Conservation (phyloP, 1,140 invertebrate genomes). For the Marisa cornuarietis region DNA sequence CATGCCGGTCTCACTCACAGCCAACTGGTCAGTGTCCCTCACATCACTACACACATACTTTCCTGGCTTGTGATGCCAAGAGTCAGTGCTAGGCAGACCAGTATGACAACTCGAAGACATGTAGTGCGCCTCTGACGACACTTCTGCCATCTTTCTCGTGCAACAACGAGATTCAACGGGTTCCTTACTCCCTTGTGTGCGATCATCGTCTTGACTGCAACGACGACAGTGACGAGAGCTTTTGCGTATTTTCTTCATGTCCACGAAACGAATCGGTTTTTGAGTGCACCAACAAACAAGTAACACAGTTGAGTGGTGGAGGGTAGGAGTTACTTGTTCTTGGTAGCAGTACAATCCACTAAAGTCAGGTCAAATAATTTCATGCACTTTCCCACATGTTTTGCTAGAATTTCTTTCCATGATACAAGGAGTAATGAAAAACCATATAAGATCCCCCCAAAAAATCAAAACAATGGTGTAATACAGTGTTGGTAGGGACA, state of each 20-base stretch:
- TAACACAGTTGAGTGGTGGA: neutral
- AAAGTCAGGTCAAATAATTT: too few relatives aligned
- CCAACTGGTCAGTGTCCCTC: neutral
- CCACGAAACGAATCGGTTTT: neutral
- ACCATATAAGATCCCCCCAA: too few relatives aligned
- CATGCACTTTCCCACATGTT: too few relatives aligned
- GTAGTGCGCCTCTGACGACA: neutral
- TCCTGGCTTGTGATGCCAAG: constrained; percentile 8
- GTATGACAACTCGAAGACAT: neutral
- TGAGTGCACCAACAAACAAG: neutral
- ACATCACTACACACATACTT: too few relatives aligned
- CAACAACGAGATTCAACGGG: neutral
- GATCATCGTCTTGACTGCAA: constrained; percentile 12
- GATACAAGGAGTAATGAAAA: too few relatives aligned
- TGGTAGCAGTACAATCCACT: too few relatives aligned
- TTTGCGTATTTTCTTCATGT: constrained; percentile 6
- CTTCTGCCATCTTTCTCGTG: constrained; percentile 8
- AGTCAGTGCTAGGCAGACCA: constrained; percentile 4
- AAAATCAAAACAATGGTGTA: too few relatives aligned
- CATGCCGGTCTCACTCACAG: too few relatives aligned
- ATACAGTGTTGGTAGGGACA: too few relatives aligned
- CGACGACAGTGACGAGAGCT: constrained; percentile 11
- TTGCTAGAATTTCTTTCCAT: too few relatives aligned
- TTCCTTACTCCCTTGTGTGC: constrained; percentile 25
- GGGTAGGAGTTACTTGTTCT: too few relatives aligned